Percentiles rank a stretch among this genome's conserved stretches.
These are phyloP conservation scores for Parapristionchus giblindavisi DNA, from an alignment of 2,888 invertebrate genomes.

Conservation along the genomic window DNA sequence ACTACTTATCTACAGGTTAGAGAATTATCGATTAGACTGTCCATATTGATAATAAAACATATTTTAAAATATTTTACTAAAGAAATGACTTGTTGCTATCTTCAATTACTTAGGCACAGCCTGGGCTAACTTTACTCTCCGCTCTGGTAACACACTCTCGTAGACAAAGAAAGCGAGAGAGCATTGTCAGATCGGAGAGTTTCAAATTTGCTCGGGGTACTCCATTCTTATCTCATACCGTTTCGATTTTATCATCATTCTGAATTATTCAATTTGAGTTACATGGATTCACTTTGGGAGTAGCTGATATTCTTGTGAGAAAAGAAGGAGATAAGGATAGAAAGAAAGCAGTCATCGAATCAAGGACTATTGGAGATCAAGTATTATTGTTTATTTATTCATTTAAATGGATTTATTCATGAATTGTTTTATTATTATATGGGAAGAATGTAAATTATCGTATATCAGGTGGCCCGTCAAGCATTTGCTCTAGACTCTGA, in stretches of 20 bases:
- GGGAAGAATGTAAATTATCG: background rate
- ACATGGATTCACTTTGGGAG: slow-evolving; percentile 91
- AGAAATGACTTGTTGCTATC: background rate
- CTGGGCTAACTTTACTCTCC: no score
- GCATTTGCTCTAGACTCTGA: slow-evolving; percentile 75
- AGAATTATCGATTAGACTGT: background rate
- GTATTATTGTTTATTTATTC: no score
- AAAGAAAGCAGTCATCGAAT: slow-evolving; percentile 62
- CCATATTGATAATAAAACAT: background rate
- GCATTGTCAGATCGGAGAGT: no score
- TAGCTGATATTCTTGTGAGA: slow-evolving; percentile 89
- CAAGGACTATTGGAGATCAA: slow-evolving; percentile 62
- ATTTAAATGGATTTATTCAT: background rate
- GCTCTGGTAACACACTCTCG: no score
- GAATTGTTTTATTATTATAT: background rate
- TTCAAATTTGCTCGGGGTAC: no score
- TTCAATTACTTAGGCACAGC: background rate
- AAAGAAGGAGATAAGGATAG: slow-evolving; percentile 80
- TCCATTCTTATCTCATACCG: no score
- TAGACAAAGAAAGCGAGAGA: no score
- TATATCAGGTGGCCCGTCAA: slow-evolving; percentile 72
- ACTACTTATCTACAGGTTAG: slow-evolving; percentile 84
- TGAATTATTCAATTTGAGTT: no score
- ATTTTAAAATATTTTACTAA: background rate
- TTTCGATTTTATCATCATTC: no score